These are phyloP conservation scores for Pelobates cultripes DNA, from an alignment of 2,797 vertebrate species.

Conservation along the genomic window DNA sequence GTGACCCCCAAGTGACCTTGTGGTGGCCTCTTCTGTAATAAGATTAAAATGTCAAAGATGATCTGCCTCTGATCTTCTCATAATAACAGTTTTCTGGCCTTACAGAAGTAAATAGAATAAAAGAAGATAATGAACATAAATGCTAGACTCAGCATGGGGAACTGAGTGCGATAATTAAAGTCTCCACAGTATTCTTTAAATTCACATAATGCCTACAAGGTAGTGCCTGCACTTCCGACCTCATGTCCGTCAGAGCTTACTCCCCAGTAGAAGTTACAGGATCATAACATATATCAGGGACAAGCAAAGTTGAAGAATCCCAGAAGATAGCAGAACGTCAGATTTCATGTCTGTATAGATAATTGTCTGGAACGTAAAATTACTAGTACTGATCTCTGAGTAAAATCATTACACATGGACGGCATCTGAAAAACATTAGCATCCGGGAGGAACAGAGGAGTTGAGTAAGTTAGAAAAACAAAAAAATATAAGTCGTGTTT, in stretches of 20 bases:
- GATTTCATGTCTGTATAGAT: conserved; percentile 47
- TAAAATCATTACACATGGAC: conserved; percentile 35
- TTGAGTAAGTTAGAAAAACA: conserved; percentile 20
- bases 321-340: conserved; percentile 41
- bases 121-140: conserved; percentile 4
- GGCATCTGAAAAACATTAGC: conserved; percentile 16
- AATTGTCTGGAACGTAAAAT: conserved; percentile 46
- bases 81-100: conserved; percentile 15
- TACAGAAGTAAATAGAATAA: not conserved
- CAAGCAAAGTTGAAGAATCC: conserved; percentile 39
- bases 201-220: conserved; percentile 46
- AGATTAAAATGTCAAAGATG: conserved; percentile 46
- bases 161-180: conserved; percentile 26
- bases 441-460: not conserved
- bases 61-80: conserved; percentile 31
- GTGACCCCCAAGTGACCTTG: conserved; percentile 61
- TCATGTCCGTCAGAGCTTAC: conserved; percentile 1
- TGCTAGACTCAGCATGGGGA: conserved; percentile 15
- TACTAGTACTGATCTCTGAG: conserved; percentile 14
- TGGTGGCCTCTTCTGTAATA: conserved; percentile 53
- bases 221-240: conserved; percentile 46
- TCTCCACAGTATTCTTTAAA: not conserved
- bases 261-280: conserved; percentile 28
- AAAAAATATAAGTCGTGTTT: conserved; percentile 11
- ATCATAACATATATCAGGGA: conserved; percentile 35